Conservation (phyloP, 2,113 vertebrate genomes). For the Glaucidium brasilianum region DNA sequence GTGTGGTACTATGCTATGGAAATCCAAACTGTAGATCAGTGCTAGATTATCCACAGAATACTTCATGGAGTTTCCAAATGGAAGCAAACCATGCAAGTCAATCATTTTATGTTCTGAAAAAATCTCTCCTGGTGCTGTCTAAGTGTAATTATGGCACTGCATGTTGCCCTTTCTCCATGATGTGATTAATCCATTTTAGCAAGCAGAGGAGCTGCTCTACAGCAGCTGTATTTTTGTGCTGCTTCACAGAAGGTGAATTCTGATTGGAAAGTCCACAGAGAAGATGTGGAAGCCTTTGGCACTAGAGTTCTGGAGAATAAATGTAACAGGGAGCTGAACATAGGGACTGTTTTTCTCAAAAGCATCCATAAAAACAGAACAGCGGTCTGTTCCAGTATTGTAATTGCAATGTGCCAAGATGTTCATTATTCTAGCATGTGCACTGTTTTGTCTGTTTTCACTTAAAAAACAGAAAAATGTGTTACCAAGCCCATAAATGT, state of each 20-base stretch:
- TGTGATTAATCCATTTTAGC: background rate
- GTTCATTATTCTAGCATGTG: conserved; percentile 39
- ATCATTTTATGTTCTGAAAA: background rate
- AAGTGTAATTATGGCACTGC: background rate
- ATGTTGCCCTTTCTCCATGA: background rate
- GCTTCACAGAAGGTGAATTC: conserved; percentile 46
- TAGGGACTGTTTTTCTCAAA: conserved; percentile 44
- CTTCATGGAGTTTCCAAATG: background rate
- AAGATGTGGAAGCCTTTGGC: conserved; percentile 46
- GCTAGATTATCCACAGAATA: background rate
- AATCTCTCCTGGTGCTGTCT: background rate
- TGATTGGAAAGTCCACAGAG: conserved; percentile 48
- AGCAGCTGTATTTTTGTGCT: conserved; percentile 56
- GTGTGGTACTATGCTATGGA: background rate
- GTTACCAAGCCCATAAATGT: conserved; percentile 40
- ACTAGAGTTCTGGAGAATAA: conserved; percentile 7
- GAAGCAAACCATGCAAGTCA: background rate
- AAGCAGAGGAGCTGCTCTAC: background rate
- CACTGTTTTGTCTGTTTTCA: conserved; percentile 46
- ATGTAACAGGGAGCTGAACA: conserved; percentile 51
- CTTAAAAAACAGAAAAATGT: conserved; percentile 43
- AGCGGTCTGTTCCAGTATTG: conserved; percentile 46
- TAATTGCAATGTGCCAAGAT: conserved; percentile 52
- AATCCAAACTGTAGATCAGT: background rate
- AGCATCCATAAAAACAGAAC: conserved; percentile 36